These are phyloP conservation scores for Bergia sp. DNA, from an alignment of 92 coral and sea anemone species.

Conservation along the genomic window DNA sequence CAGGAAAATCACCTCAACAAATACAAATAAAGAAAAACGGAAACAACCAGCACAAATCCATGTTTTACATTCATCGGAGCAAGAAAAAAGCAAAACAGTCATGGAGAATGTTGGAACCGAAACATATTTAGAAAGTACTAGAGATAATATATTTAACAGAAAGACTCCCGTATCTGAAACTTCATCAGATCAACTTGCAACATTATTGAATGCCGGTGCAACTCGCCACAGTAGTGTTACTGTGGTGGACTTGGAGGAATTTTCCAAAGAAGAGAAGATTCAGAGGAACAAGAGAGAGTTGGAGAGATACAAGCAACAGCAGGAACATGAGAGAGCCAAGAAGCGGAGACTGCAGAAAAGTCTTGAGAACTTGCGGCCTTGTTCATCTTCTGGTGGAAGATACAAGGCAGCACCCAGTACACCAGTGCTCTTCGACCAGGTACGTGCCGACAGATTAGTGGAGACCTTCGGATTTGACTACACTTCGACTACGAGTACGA, in stretches of 20 bases:
- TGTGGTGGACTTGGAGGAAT: constrained; percentile 16
- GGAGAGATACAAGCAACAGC: constrained; percentile 44
- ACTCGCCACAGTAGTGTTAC: background rate
- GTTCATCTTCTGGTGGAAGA: constrained; percentile 64
- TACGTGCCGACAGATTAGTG: constrained; percentile 25
- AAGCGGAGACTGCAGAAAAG: constrained; percentile 75
- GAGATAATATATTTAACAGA: background rate
- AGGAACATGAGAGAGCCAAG: constrained; percentile 74
- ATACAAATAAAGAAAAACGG: background rate
- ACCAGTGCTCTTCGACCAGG: constrained; percentile 90
- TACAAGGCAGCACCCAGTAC: constrained; percentile 77
- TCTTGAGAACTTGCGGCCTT: constrained; percentile 80
- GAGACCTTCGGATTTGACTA: too few relatives aligned
- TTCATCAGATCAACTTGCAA: background rate
- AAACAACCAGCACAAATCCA: background rate
- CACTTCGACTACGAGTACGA: too few relatives aligned
- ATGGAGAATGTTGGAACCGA: background rate
- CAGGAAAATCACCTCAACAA: background rate
- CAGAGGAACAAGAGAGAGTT: constrained; percentile 38
- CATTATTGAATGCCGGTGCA: background rate
- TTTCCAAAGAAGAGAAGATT: background rate
- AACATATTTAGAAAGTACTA: background rate
- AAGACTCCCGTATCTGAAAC: background rate
- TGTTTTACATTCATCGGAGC: background rate
- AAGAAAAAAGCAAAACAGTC: background rate